These are phyloP conservation scores for Eupelmus urozonus DNA, from an alignment of 2,888 invertebrate species.

Conservation along the genomic window DNA sequence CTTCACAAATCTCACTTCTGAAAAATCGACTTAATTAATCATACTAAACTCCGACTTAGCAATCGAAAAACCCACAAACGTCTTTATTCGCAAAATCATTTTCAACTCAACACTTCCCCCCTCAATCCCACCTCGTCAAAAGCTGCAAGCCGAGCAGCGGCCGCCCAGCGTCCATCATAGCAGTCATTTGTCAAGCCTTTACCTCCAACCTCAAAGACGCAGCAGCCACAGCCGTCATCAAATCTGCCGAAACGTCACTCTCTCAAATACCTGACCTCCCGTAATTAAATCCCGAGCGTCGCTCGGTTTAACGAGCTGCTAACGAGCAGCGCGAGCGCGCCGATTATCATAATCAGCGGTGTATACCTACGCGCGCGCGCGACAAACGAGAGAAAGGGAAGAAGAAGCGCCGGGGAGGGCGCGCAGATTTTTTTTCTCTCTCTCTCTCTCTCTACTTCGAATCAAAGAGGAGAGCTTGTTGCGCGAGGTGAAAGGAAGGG, in stretches of 20 bases:
- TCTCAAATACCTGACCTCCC: neutral
- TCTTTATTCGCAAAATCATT: too few relatives aligned
- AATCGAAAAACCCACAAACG: too few relatives aligned
- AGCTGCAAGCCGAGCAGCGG: too few relatives aligned
- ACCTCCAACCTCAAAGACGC: neutral
- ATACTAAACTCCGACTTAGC: too few relatives aligned
- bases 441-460: conserved; percentile 12
- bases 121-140: too few relatives aligned
- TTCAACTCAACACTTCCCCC: too few relatives aligned
- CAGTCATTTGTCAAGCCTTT: neutral
- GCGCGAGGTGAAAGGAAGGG: conserved; percentile 46
- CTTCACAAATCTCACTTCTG: too few relatives aligned
- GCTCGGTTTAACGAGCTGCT: conserved; percentile 66
- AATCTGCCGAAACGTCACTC: conserved; percentile 17
- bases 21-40: too few relatives aligned
- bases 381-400: conserved; percentile 6
- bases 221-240: neutral
- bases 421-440: conserved; percentile 1
- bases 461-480: conserved; percentile 54
- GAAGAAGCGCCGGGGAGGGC: neutral
- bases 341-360: conserved; percentile 64
- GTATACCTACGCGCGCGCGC: too few relatives aligned
- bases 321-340: conserved; percentile 62
- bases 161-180: too few relatives aligned
- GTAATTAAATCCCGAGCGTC: conserved; percentile 48